phyloP scores from a whole-genome alignment of 2,113 vertebrate genomes.

The Centropus unirufus region DNA sequence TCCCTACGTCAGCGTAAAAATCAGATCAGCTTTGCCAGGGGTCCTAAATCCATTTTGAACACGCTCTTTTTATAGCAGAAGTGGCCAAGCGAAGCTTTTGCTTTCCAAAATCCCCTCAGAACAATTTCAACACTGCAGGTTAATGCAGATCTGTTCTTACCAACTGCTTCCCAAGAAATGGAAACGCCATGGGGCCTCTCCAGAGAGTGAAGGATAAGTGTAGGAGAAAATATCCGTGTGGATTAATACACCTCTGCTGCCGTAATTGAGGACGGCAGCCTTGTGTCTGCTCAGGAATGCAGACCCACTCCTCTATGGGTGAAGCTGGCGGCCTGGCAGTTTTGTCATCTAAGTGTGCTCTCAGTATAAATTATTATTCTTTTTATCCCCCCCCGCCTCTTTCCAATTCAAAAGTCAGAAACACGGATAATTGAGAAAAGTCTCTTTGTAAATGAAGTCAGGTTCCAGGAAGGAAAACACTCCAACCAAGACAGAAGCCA shows the following conservation, averaged over 20 bases:
- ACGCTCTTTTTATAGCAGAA: neutral
- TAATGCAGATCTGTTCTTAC: neutral
- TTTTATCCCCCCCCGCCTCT: rapidly evolving
- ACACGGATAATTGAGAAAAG: neutral
- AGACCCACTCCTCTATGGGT: neutral
- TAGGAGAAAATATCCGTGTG: rapidly evolving
- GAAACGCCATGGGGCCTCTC: neutral
- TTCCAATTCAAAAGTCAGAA: neutral
- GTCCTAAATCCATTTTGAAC: neutral
- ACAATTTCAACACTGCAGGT: neutral
- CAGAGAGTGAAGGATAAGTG: rapidly evolving
- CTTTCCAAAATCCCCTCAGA: neutral
- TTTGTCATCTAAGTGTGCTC: neutral
- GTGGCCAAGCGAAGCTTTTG: neutral
- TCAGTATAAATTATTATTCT: neutral
- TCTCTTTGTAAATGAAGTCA: neutral
- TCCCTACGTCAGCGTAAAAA: neutral
- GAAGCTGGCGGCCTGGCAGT: neutral
- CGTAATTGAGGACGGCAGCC: neutral
- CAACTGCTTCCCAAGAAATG: neutral
- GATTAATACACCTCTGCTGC: neutral
- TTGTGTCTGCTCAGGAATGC: neutral
- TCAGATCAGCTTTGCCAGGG: neutral
- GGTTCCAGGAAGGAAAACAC: neutral
- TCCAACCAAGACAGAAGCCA: neutral